phyloP scores from a whole-genome alignment of 1,140 invertebrate genomes.

The Sarcophaga peregrina region DNA sequence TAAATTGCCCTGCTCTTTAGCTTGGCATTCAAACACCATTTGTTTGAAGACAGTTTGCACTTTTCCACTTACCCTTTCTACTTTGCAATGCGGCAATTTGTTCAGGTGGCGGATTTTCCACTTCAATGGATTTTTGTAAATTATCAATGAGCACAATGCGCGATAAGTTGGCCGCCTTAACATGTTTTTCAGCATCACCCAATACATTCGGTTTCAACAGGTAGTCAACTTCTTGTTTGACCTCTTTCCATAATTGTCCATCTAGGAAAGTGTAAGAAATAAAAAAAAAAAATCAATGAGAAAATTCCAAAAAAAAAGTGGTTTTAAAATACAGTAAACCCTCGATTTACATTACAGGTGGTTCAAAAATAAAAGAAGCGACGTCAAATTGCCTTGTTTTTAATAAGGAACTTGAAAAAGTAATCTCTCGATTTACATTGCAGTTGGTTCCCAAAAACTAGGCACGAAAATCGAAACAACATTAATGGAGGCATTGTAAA shows the following conservation, averaged over 20 bases:
- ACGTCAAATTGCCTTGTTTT: neutral
- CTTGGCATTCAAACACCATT: no score
- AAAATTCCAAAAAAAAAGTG: neutral
- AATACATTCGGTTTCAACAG: constrained; percentile 72
- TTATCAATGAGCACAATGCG: constrained; percentile 79
- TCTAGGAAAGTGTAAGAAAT: constrained; percentile 67
- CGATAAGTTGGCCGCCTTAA: constrained; percentile 70
- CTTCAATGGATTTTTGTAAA: constrained; percentile 79
- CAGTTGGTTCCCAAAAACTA: no score
- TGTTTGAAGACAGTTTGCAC: no score
- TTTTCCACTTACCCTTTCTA: constrained; percentile 74
- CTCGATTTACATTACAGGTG: no score
- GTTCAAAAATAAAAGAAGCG: neutral
- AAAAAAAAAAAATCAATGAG: constrained; percentile 23
- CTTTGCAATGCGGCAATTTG: constrained; percentile 76
- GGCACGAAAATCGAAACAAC: no score
- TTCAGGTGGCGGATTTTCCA: constrained; percentile 78
- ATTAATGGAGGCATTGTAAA: no score
- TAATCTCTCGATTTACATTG: neutral
- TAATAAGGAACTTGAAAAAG: no score
- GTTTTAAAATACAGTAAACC: neutral
- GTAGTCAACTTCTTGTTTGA: constrained; percentile 74
- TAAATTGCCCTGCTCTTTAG: neutral
- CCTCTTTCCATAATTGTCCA: constrained; percentile 77
- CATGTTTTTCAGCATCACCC: constrained; percentile 68